Conservation (phyloP, 2,113 vertebrate genomes). For the Hirundichthys speculiger region DNA sequence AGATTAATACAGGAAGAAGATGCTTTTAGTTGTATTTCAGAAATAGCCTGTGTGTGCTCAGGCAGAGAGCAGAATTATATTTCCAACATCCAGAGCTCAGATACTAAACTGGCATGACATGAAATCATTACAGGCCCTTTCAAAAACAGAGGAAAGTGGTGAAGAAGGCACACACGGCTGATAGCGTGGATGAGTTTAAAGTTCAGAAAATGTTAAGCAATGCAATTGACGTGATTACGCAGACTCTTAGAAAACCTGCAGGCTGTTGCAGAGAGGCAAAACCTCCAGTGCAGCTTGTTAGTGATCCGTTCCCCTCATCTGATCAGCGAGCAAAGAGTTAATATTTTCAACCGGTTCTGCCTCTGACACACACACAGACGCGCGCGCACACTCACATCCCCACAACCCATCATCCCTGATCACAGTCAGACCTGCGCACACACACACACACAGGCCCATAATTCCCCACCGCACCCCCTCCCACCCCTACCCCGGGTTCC, state of each 20-base stretch:
- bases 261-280: conserved; percentile 28
- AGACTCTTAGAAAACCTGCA: conserved; percentile 18
- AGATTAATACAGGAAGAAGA: conserved; percentile 64
- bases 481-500: conserved; percentile 39
- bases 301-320: conserved; percentile 33
- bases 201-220: conserved; percentile 30
- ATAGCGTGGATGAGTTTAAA: conserved; percentile 6
- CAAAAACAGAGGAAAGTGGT: conserved; percentile 4
- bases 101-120: not conserved
- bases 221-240: conserved; percentile 39
- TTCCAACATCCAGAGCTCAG: conserved; percentile 24
- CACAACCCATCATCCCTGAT: conserved; percentile 72
- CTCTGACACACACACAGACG: conserved; percentile 56
- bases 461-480: conserved; percentile 54
- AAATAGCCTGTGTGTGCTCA: conserved; percentile 35
- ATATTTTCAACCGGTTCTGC: conserved; percentile 78
- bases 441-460: conserved; percentile 56
- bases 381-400: conserved; percentile 35
- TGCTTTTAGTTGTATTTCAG: conserved; percentile 63
- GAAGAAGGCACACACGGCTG: not conserved
- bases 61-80: conserved; percentile 39
- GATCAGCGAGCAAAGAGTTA: conserved; percentile 73
- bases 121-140: conserved; percentile 9
- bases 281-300: conserved; percentile 43
- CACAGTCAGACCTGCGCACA: conserved; percentile 51